A percentile compares a stretch with the other conserved stretches of the same genome.
These are phyloP conservation scores for Cheilosia soror DNA, from an alignment of 2,888 invertebrate species.

Conservation along the genomic window DNA sequence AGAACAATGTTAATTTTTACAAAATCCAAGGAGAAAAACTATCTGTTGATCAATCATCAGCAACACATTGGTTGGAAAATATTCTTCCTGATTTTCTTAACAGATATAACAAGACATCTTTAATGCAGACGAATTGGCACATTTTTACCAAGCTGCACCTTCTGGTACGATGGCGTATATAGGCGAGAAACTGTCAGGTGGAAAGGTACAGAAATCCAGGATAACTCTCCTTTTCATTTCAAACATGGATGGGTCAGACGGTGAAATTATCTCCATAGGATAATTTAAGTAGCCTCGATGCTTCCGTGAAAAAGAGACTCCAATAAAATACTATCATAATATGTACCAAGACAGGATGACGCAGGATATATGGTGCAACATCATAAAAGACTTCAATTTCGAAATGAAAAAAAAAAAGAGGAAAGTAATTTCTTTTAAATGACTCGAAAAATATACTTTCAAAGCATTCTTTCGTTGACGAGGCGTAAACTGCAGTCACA, in stretches of 20 bases:
- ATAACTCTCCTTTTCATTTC: constrained; percentile 6
- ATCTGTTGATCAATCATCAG: neutral
- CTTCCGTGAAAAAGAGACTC: constrained; percentile 3
- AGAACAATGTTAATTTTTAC: constrained; percentile 7
- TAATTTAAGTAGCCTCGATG: constrained; percentile 12
- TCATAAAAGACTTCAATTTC: neutral
- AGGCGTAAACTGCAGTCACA: too few species aligned
- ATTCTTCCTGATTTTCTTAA: too few species aligned
- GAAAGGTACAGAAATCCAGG: neutral
- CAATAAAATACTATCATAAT: neutral
- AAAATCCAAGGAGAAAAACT: neutral
- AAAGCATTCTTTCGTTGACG: too few species aligned
- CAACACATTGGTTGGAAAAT: constrained; percentile 1
- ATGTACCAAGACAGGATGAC: neutral
- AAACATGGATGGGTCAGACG: neutral
- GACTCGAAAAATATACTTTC: too few species aligned
- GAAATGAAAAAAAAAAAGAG: neutral
- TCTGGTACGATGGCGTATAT: too few species aligned
- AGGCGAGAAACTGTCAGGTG: too few species aligned
- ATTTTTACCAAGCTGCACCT: too few species aligned
- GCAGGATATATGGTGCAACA: neutral
- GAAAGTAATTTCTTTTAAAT: too few species aligned
- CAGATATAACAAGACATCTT: too few species aligned
- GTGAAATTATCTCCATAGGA: neutral
- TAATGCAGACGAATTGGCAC: too few species aligned